Base-by-base conservation (phyloP, 2,888 invertebrate genomes). In the Polydrusus cervinus region DNA sequence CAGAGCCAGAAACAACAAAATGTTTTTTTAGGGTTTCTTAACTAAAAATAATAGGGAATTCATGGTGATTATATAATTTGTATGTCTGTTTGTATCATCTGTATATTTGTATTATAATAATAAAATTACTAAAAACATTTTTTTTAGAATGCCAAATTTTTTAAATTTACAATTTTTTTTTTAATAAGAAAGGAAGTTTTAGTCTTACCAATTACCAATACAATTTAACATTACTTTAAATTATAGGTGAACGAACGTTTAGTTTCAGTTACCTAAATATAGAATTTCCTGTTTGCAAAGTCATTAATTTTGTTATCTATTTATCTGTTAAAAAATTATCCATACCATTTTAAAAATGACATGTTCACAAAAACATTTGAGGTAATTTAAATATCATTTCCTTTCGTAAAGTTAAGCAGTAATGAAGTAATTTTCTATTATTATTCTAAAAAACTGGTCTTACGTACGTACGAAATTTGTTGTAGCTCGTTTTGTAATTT, bases 391-490 rank as follows among this genome's bases (percentile, higher is more conserved):
- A 66, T 71, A 65, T 53, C 49, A 65, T 71, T 71, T 71, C 71
- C 71, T 65, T 65, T 71, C 60, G 57, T 57, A 47, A n/a, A 43
- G 18, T n/a, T 66, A 34, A 10, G 34, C 10, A 1, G 34, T 71
- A 71, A 71, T 71, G 57, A 71, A 71, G 71, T 64, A 40, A 65
- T 71, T 71, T 71, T 71, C 71, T 71, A 71, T 70, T 70, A 70
- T 70, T 70, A 70, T 60, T 47, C 38, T 49, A 51, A 70, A 57
- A 70, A 70, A 68, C 57, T 68, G 30, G 47, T 57, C 30, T 60
- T 68, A 57, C 70, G 49, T 61, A 61, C 70, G 18, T 71, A 64
- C 64, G 18, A 71, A 71, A 62, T 62, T 70, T 62, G 70, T 70
- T 70, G 51, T 70, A 47, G 38, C 61, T 70, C 38, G 57, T 68